Evolutionary conservation across 2,797 vertebrate genomes (phyloP).

Genomic region (Tamandua tetradactyla): DNA sequence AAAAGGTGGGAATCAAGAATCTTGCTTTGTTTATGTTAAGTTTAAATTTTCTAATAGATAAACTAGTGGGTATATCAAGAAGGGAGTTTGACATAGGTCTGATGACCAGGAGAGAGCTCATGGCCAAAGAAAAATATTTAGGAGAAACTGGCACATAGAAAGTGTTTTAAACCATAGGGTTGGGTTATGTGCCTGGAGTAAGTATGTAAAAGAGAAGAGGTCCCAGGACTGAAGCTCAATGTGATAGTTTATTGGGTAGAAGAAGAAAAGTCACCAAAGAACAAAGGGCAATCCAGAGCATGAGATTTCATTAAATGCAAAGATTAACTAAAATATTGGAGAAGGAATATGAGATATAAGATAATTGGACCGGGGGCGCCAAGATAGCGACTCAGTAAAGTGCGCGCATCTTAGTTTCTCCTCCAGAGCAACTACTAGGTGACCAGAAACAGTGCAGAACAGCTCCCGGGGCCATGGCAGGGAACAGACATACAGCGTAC

Average conservation of each 20-base stretch:
- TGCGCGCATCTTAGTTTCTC: too few relatives aligned
- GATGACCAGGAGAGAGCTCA: neutral
- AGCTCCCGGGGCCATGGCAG: too few relatives aligned
- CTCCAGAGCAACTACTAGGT: too few relatives aligned
- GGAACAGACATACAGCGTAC: too few relatives aligned
- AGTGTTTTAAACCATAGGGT: neutral
- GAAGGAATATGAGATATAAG: neutral
- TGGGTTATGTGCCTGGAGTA: neutral
- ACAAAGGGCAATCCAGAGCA: neutral
- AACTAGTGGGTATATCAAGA: neutral
- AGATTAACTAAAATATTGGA: neutral
- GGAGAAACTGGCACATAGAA: neutral
- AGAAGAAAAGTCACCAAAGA: neutral
- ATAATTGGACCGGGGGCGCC: too few relatives aligned
- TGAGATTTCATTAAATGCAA: neutral
- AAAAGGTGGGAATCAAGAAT: neutral
- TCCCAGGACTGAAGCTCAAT: neutral
- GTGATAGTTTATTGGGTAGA: neutral
- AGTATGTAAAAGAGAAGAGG: neutral
- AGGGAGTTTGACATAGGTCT: neutral
- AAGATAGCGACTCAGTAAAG: too few relatives aligned
- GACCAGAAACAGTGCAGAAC: too few relatives aligned
- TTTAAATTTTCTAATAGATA: neutral
- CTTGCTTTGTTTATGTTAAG: neutral
- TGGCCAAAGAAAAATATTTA: neutral